Conservation (phyloP, 2,888 invertebrate genomes). For the Acanthopleura granulata region DNA sequence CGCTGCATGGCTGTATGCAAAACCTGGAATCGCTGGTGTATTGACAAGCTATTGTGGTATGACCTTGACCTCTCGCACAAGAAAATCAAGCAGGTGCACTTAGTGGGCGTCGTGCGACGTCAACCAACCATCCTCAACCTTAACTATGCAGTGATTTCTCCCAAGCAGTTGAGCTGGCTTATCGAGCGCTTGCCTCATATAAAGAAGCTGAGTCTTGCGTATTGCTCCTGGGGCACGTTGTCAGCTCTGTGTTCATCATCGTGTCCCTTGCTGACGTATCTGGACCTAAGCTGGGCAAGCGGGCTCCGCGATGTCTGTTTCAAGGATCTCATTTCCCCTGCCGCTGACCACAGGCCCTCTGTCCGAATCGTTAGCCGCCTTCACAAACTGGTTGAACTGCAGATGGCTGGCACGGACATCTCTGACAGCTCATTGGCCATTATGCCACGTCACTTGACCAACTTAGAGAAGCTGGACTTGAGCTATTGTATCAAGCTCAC, state of each 20-base stretch:
- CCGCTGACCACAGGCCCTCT: slow-evolving; percentile 84
- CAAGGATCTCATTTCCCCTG: slow-evolving; percentile 87
- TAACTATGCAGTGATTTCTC: slow-evolving; percentile 89
- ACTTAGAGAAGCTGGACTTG: slow-evolving; percentile 82
- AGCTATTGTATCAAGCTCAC: slow-evolving; percentile 88
- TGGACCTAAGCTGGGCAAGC: slow-evolving; percentile 89
- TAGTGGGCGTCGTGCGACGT: slow-evolving; percentile 87
- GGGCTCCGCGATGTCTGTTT: slow-evolving; percentile 87
- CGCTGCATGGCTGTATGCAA: slow-evolving; percentile 82
- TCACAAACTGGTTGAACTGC: slow-evolving; percentile 81
- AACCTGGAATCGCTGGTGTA: slow-evolving; percentile 87
- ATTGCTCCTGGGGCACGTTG: slow-evolving; percentile 79
- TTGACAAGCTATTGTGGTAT: slow-evolving; percentile 88
- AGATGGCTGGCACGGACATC: slow-evolving; percentile 88
- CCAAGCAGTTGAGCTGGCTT: slow-evolving; percentile 93
- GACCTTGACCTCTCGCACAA: slow-evolving; percentile 82
- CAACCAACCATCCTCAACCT: slow-evolving; percentile 88
- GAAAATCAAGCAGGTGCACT: slow-evolving; percentile 78
- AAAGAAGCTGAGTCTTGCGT: slow-evolving; percentile 82
- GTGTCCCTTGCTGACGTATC: slow-evolving; percentile 80
- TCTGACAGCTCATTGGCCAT: slow-evolving; percentile 84
- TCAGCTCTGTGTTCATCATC: slow-evolving; percentile 84
- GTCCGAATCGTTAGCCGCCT: slow-evolving; percentile 82
- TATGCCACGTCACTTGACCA: slow-evolving; percentile 61
- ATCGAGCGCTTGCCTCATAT: slow-evolving; percentile 87